Evolutionary conservation across 2,113 vertebrate genomes (phyloP), one percentile per base, ranked within the genome.

Genomic region (Eulacestoma nigropectus): DNA sequence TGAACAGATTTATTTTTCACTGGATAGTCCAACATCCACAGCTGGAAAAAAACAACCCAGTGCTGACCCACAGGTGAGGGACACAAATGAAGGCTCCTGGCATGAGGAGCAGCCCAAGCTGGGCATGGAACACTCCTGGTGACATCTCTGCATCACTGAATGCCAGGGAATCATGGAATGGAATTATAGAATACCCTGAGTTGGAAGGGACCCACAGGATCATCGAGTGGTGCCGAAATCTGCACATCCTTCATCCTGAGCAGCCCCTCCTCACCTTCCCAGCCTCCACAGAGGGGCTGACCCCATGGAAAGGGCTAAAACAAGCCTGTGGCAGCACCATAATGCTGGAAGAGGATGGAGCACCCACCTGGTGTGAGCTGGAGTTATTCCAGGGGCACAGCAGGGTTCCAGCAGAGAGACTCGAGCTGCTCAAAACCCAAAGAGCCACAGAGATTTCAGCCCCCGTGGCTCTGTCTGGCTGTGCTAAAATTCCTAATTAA

Each of bases 321-420:
- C 8, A 47, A 33, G 18, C 49, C 49, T 6, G 0, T 2, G 3
- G 9, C 37, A 62, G 35, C 37, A 6, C 25, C 25, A 3, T 2
- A 27, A 8, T 33, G 46, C 69, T 75, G 80, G 65, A 42, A 22
- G 46, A 44, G 47, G 62, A 39, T 18, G 1, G 5, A 91, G 42
- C 30, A 56, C 79, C 18, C 55, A 41, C 64, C 60, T n/a, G 41
- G 32, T 1, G 3, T 8, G 50, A 86, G 52, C n/a, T 20, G 20
- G 65, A 53, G 84, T 39, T 47, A 2, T 49, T 35, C 74, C 47
- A 63, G 83, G 37, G 29, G 9, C 49, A 25, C 62, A 13, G 84
- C 3, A 1, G 35, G 60, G 39, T 1, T 56, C 74, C 50, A 72
- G 65, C 60, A 37, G n/a, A 20, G 23, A 76, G 41, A 53, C 10